Base-by-base conservation (phyloP, 2,113 vertebrate genomes). In the Mionectes macconnelli region DNA sequence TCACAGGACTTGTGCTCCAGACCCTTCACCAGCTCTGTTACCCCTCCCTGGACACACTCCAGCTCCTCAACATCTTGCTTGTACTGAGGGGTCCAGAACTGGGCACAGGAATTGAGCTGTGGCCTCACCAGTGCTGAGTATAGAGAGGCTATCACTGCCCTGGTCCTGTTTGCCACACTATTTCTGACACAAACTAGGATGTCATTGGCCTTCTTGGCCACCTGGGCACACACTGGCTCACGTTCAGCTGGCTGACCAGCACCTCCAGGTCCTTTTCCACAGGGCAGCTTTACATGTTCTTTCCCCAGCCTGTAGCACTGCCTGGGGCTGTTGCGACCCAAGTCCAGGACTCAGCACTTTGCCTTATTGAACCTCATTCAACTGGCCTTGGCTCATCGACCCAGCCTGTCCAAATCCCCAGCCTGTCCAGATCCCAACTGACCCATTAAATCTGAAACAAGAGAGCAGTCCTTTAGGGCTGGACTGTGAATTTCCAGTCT, bases 21-120 rank as follows among this genome's bases (percentile, higher is more conserved):
- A n/a, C 30, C 6, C 20, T 75, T 53, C 16, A 4, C 13, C 39
- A 60, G 7, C 13, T 9, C n/a, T 3, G 4, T 2, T n/a, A 28
- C 3, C 24, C 7, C 25, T 40, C n/a, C 62, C 47, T 45, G 39
- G n/a, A 30, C 24, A 9, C 4, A 2, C n/a, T 68, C 20, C 45
- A 53, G 45, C 20, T 30, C 24, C 24, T 60, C 39, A 53, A 9
- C 4, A 11, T 7, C 13, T 30, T 30, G 52, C 33, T 27, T 62
- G 5, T 8, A 25, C 4, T 18, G 39, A 45, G 16, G 6, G 24
- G 9, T 20, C 30, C 47, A 47, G 47, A 75, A 53, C n/a, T 47
- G 53, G 24, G 40, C 14, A 31, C 4, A 47, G 24, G 5, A 45
- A 0, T 0, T 3, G 7, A 53, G 8, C 0, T 60, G 7, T 30